Evolutionary conservation across 2,888 invertebrate species (phyloP).

Genomic region (Euphydryas editha): DNA sequence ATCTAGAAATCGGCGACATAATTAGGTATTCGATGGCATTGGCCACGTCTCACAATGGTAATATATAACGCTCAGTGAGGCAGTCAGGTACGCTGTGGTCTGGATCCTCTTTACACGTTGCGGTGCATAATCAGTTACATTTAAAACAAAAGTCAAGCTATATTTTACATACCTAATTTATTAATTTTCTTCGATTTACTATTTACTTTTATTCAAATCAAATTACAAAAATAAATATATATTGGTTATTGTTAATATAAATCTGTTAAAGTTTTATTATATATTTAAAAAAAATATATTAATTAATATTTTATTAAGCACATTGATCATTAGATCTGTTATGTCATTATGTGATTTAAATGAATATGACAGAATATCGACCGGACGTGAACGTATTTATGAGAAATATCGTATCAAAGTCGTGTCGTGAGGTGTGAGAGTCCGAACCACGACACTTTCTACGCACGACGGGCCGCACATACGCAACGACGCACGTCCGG

Average conservation of each 20-base stretch:
- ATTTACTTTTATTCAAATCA: too few relatives aligned
- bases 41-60: conserved; percentile 53
- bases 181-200: too few relatives aligned
- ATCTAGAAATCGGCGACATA: conserved; percentile 49
- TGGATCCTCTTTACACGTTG: conserved; percentile 29
- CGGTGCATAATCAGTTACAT: conserved; percentile 2
- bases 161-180: not conserved
- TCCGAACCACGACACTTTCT: conserved; percentile 59
- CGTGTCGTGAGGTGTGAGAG: conserved; percentile 37
- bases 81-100: conserved; percentile 38
- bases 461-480: conserved; percentile 58
- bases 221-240: too few relatives aligned
- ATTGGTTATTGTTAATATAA: too few relatives aligned
- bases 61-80: conserved; percentile 48
- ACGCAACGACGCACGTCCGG: conserved; percentile 57
- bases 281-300: too few relatives aligned
- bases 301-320: too few relatives aligned
- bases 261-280: too few relatives aligned
- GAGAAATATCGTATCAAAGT: conserved; percentile 1
- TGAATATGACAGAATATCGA: too few relatives aligned
- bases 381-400: too few relatives aligned
- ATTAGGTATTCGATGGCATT: conserved; percentile 52
- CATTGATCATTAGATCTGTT: too few relatives aligned
- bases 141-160: not conserved
- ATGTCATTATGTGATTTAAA: too few relatives aligned